phyloP scores from a whole-genome alignment of 2,888 invertebrate species.

The Linyphia triangularis region DNA sequence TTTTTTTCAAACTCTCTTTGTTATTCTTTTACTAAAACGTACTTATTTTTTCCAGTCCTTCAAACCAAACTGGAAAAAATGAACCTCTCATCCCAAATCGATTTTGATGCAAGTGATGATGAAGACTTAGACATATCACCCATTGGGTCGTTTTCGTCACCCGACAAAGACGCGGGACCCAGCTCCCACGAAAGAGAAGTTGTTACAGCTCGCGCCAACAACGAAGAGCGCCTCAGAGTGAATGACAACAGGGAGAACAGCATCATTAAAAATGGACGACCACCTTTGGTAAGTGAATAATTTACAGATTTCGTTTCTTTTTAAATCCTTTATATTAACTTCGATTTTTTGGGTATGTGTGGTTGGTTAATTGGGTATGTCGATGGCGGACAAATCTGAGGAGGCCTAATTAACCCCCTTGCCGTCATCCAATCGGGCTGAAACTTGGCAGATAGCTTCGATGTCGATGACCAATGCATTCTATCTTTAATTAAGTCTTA shows the following conservation, averaged over 20 bases:
- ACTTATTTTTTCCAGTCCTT: constrained; percentile 31
- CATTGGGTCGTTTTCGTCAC: constrained; percentile 44
- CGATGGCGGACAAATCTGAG: too few species aligned
- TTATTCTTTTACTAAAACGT: too few species aligned
- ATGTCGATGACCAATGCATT: too few species aligned
- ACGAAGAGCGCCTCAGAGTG: constrained; percentile 3
- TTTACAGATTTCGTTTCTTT: neutral
- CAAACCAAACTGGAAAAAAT: constrained; percentile 63
- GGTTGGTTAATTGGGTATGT: too few species aligned
- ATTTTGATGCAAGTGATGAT: constrained; percentile 73
- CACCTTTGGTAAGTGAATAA: constrained; percentile 33
- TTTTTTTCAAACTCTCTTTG: too few species aligned
- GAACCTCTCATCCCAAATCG: constrained; percentile 63
- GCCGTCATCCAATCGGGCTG: too few species aligned
- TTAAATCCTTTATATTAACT: too few species aligned
- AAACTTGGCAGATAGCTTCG: too few species aligned
- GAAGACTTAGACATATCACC: constrained; percentile 63
- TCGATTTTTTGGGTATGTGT: too few species aligned
- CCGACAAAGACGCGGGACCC: constrained; percentile 30
- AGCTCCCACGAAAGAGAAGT: constrained; percentile 15
- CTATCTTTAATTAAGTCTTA: too few species aligned
- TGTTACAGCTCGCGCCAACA: neutral
- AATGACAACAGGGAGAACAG: neutral
- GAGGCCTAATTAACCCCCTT: too few species aligned
- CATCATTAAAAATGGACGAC: constrained; percentile 28